A percentile compares a stretch with the other conserved stretches of the same genome.
Conservation (phyloP, 92 coral and sea anemone genomes). For the Hydrozoanthus gracilis region DNA sequence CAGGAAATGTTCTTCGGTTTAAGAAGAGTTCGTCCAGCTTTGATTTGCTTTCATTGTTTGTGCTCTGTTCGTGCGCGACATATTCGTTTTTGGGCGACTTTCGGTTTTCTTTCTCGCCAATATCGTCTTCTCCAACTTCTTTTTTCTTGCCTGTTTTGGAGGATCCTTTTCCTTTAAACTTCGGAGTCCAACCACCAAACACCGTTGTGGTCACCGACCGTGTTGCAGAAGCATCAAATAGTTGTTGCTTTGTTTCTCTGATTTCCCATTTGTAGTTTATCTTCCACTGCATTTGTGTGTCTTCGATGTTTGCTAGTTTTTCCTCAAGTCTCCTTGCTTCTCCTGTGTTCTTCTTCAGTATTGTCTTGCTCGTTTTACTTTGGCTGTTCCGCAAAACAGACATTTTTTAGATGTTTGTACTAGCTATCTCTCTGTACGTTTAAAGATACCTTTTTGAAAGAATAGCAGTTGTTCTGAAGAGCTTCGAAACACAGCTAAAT, state of each 20-base stretch:
- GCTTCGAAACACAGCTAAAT: no score
- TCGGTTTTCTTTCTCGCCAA: not conserved
- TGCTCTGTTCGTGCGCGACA: not conserved
- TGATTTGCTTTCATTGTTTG: not conserved
- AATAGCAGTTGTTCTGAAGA: no score
- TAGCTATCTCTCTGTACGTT: not conserved
- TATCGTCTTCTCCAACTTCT: not conserved
- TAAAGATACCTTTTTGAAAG: no score
- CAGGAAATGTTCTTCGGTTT: not conserved
- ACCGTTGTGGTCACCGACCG: no score
- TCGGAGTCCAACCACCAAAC: no score
- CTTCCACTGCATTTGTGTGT: slow-evolving; percentile 31
- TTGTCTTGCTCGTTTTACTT: not conserved
- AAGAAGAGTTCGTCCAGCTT: not conserved
- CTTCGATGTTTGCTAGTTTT: slow-evolving; percentile 33
- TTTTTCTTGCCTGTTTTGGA: no score
- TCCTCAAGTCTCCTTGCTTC: slow-evolving; percentile 14
- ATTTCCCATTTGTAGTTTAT: slow-evolving; percentile 14
- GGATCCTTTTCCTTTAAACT: no score
- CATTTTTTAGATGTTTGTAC: not conserved
- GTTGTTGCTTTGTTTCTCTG: slow-evolving; percentile 20
- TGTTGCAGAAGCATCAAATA: slow-evolving; percentile 10
- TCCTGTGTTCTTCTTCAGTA: slow-evolving; percentile 1
- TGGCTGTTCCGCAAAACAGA: not conserved
- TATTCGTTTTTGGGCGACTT: not conserved